Evolutionary conservation across 1,140 invertebrate species (phyloP).

Genomic region (Scylla paramamosain): DNA sequence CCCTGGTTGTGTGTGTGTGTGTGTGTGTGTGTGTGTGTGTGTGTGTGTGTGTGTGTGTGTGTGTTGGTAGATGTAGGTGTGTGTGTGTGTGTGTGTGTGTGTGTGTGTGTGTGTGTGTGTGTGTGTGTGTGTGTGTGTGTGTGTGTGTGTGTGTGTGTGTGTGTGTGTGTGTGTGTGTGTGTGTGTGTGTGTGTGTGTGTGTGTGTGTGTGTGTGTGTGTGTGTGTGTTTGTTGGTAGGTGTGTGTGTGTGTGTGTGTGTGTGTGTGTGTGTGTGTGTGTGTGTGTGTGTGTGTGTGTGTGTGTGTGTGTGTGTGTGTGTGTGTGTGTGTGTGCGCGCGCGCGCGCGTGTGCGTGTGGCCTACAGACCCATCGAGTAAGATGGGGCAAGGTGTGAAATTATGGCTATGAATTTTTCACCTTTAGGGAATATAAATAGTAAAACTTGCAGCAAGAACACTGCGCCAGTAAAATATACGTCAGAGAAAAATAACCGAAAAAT

Average conservation of each 20-base stretch:
- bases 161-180: background rate
- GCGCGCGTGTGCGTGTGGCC: background rate
- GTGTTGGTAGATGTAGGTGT: background rate
- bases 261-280: constrained; percentile 32
- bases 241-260: constrained; percentile 30
- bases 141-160: too few relatives aligned
- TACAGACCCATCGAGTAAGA: background rate
- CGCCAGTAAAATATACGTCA: too few relatives aligned
- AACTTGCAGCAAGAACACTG: too few relatives aligned
- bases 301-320: constrained; percentile 32
- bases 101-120: too few relatives aligned
- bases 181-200: background rate
- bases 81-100: background rate
- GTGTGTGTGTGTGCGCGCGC: constrained; percentile 19
- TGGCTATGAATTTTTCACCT: too few relatives aligned
- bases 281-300: constrained; percentile 32
- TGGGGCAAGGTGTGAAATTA: too few relatives aligned
- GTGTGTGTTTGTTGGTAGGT: constrained; percentile 1
- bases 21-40: constrained; percentile 16
- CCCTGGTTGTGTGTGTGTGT: background rate
- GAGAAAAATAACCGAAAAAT: background rate
- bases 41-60: constrained; percentile 30
- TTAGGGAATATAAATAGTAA: too few relatives aligned
- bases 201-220: constrained; percentile 25
- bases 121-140: too few relatives aligned